Base-by-base conservation (phyloP, 2,113 vertebrate genomes). In the Notarius quadriscutis region DNA sequence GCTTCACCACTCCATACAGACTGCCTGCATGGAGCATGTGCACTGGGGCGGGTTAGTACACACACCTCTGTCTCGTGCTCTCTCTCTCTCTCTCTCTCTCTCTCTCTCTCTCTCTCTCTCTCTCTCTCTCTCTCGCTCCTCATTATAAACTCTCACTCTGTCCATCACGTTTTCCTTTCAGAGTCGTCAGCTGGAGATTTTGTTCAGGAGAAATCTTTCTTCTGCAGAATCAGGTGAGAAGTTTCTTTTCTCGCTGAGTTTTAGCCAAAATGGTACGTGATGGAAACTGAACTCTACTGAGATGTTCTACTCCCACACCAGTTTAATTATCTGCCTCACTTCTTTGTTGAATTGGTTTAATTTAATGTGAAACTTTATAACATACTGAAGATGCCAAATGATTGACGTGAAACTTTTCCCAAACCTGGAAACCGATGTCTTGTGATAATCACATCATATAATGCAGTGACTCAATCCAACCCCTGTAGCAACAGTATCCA, bases 201-300 rank as follows among this genome's bases (percentile, higher is more conserved):
- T 91, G 94, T 96, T 92, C 97, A 97, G 91, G 97, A 98, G 92
- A 99, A 99, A 85, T 98, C 97, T 6, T 99, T 99, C 92, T 99
- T 98, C 91, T 99, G 98, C 91, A 97, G 96, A 7, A 96, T 99
- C 93, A 96, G 98, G 98, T 99, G 89, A 93, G 96, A 69, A 1
- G 5, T 55, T 78, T 25, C 17, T 57, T 4, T 62, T 5, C 22
- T n/a, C 34, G 25, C 48, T 58, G 1, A 48, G 4, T 17, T 30
- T 41, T 11, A 74, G 22, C 34, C 17, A 41, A 8, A 17, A 27
- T 30, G 2, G 2, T 11, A 20, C 2, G 2, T 25, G 10, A 50
- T 1, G 0, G 18, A 9, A 0, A 27, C 8, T 27, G 25, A 67
- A 27, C n/a, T 14, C 8, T 27, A 14, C 69, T 41, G 1, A 41